Conservation (phyloP, 2,888 invertebrate genomes). For the Craniophora ligustri region DNA sequence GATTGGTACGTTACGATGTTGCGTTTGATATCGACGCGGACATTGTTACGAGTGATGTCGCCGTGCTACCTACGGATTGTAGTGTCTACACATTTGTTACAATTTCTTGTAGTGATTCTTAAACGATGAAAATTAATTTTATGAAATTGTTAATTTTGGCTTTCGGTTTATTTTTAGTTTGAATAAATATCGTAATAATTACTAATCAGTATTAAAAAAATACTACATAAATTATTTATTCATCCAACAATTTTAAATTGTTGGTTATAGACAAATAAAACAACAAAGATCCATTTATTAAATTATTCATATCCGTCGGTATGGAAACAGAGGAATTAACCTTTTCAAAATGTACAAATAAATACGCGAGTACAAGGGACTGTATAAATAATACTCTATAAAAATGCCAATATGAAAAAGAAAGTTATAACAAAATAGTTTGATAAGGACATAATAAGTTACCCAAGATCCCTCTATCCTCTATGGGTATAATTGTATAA, state of each 20-base stretch:
- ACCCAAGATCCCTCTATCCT: slow-evolving; percentile 36
- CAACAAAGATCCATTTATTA: no score
- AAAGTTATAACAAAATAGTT: slow-evolving; percentile 40
- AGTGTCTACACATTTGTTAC: not conserved
- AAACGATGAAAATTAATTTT: no score
- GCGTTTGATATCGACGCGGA: slow-evolving; percentile 57
- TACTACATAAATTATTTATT: no score
- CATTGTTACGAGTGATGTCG: slow-evolving; percentile 53
- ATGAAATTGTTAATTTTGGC: not conserved
- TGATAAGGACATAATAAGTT: slow-evolving; percentile 43
- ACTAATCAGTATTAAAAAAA: no score
- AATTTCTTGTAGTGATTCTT: not conserved
- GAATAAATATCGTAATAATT: no score
- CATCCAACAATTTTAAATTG: no score
- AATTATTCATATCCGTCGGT: no score
- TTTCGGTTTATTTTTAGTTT: no score
- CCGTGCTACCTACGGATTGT: slow-evolving; percentile 5
- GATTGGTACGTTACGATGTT: slow-evolving; percentile 61
- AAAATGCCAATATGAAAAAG: slow-evolving; percentile 29
- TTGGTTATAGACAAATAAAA: no score
- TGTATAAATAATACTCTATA: slow-evolving; percentile 1
- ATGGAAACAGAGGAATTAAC: no score
- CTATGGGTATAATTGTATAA: slow-evolving; percentile 51
- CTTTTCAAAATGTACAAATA: no score
- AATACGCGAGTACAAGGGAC: no score